These are phyloP conservation scores for Alethe castanea DNA, from an alignment of 2,113 vertebrate genomes.

Conservation along the genomic window DNA sequence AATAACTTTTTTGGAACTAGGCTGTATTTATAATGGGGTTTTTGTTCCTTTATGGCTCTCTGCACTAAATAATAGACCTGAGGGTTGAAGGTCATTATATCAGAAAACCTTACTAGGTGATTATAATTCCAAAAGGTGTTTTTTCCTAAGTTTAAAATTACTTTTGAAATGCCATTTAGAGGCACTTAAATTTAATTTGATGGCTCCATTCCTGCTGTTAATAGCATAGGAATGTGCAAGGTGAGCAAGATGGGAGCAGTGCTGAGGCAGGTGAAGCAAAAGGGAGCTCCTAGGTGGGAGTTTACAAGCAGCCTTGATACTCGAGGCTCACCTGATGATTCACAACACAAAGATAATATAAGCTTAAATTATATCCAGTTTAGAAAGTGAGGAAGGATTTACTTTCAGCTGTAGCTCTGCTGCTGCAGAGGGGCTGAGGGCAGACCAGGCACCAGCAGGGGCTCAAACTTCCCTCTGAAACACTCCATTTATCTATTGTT, in stretches of 20 bases:
- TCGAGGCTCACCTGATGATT: background rate
- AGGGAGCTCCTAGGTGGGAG: background rate
- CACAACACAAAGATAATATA: background rate
- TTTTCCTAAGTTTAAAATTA: background rate
- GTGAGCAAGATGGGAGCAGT: accelerated
- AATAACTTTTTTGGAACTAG: background rate
- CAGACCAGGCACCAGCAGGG: background rate
- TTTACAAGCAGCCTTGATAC: background rate
- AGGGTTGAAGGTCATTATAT: background rate
- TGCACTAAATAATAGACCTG: background rate
- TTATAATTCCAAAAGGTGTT: background rate
- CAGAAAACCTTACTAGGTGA: background rate
- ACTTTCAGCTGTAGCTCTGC: background rate
- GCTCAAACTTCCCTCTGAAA: background rate
- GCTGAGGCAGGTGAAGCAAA: background rate
- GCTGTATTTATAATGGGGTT: background rate
- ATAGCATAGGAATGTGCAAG: background rate
- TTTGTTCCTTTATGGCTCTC: background rate
- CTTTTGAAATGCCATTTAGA: background rate
- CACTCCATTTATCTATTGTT: background rate
- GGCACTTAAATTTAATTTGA: background rate
- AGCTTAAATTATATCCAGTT: background rate
- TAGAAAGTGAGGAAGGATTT: background rate
- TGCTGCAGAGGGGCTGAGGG: background rate
- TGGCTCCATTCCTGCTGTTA: background rate